Evolutionary conservation across 1,140 invertebrate species (phyloP), one percentile per base, ranked within the genome.

Genomic region (Scaptomyza hsui): DNA sequence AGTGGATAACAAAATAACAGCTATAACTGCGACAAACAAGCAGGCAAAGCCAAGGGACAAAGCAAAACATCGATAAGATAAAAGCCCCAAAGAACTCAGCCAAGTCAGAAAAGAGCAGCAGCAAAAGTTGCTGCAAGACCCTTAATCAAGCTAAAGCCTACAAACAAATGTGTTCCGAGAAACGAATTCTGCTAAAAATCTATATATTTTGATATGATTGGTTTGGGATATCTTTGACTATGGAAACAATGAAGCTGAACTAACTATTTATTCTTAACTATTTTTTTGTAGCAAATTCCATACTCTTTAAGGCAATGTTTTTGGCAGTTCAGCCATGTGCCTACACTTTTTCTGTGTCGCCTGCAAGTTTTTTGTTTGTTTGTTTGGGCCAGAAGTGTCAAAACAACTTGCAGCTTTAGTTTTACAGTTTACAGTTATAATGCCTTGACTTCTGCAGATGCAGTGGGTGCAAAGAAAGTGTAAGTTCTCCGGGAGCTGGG

Each of bases 311-410:
- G 19, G 10, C 15, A 52, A 35, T 24, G 26, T n/a, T 42, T 24
- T 29, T 24, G 4, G 7, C 13, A 55, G 13, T 47, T 9, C 13
- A 5, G 1, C 7, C 19, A 12, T 48, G 61, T 15, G 62, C 64
- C 63, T 74, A 55, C 26, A 29, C 35, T 52, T 72, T 67, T 44
- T n/a, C n/a, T 15, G 48, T 44, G 41, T 37, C 61, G 13, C 21
- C 48, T 47, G 59, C 75, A 71, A 77, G 62, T 82, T 86, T 68
- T 56, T 29, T 4, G 26, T 29, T 65, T 4, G 26, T 29, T 65
- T 42, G 63, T 53, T 57, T 81, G 71, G 64, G 59, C 75, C 59
- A 82, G 78, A 86, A 82, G 74, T 86, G 82, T 86, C 82, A 86
- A 88, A 88, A 86, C 82, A 86, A 88, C 74, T 82, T 77, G 64